Conservation (phyloP, 2,888 invertebrate genomes). For the Hirtodrosophila histrioides region DNA sequence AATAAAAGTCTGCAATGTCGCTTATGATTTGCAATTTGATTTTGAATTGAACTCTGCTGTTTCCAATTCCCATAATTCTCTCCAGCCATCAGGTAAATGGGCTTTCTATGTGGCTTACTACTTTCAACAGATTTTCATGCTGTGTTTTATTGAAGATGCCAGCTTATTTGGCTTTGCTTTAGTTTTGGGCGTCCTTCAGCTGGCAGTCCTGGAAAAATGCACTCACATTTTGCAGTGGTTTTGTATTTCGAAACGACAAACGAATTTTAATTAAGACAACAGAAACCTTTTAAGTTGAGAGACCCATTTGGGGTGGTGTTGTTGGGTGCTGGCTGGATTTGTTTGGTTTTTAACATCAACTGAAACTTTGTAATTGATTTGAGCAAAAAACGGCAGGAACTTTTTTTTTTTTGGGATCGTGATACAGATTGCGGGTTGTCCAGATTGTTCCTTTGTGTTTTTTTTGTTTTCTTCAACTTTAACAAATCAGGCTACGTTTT, state of each 20-base stretch:
- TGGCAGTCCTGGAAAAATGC: conserved; percentile 19
- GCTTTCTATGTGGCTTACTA: no score
- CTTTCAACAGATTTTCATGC: no score
- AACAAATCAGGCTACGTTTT: conserved; percentile 38
- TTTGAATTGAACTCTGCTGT: no score
- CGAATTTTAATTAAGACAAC: conserved; percentile 75
- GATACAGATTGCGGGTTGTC: conserved; percentile 43
- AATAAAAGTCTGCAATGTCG: no score
- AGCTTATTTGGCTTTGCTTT: conserved; percentile 12
- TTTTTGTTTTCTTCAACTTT: not conserved
- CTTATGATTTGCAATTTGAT: no score
- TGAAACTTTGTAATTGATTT: conserved; percentile 80
- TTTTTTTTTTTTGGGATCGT: conserved; percentile 64
- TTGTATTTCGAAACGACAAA: conserved; percentile 50
- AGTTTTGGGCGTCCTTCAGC: conserved; percentile 2
- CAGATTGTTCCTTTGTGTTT: conserved; percentile 32
- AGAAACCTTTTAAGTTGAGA: conserved; percentile 71
- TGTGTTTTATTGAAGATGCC: no score
- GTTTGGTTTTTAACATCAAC: conserved; percentile 58
- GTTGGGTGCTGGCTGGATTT: conserved; percentile 32
- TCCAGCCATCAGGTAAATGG: no score
- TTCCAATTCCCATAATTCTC: no score
- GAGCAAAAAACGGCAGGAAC: conserved; percentile 60
- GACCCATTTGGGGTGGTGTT: conserved; percentile 7
- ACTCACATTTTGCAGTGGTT: conserved; percentile 23